Evolutionary conservation across 1,140 invertebrate species (phyloP), one percentile per base, ranked within the genome.

Genomic region (Leptopilina clavipes): DNA sequence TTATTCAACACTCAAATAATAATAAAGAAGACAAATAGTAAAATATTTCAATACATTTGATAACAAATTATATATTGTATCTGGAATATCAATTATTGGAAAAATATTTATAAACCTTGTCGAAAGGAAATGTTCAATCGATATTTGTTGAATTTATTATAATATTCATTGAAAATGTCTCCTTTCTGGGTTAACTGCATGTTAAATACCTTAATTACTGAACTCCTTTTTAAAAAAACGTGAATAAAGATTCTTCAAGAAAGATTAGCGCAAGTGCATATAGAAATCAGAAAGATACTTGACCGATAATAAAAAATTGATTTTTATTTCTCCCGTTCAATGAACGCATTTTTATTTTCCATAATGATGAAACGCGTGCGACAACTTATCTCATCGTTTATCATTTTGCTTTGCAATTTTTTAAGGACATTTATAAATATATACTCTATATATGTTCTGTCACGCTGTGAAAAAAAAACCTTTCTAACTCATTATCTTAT

Each of bases 291-390:
- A 52, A n/a, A 52, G 48, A 52, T 52, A 52, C 48, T 52, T 52
- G 48, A 52, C 48, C 48, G 48, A 52, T 52, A 52, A 52, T 52
- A n/a, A 17, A 52, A 52, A 52, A 52, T 52, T 52, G 48, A 52
- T 52, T 52, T 52, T 52, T n/a, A 2, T 31, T 31, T 52, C 8
- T 17, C n/a, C 14, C 48, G 48, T 52, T 52, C 48, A 52, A 52
- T 12, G 48, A 52, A 52, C 48, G 48, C 48, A 17, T 52, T n/a
- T n/a, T 52, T 52, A 52, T 52, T n/a, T 52, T 17, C 25, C 5
- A 5, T 40, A 17, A 2, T 31, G 25, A 31, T 52, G 14, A 17
- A 52, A 52, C 11, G 17, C 48, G 14, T 17, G 48, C 48, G 48
- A 52, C 48, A 17, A 17, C 1, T 52, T 2, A 40, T n/a, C 14